phyloP scores from a whole-genome alignment of 2,888 invertebrate species.

The Epinotia bilunana region DNA sequence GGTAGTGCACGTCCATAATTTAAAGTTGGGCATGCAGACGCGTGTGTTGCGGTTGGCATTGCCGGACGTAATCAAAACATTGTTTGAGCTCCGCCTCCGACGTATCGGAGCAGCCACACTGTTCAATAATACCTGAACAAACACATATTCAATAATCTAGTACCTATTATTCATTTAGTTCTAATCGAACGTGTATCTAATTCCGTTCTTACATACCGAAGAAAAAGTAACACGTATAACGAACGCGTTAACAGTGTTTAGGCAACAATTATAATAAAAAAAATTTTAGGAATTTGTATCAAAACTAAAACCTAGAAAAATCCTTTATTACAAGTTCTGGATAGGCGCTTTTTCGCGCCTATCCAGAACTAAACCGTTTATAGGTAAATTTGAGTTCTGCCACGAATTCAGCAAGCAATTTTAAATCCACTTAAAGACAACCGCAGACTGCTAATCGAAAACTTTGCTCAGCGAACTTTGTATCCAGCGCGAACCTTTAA shows the following conservation, averaged over 20 bases:
- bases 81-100: conserved; percentile 10
- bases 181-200: no score
- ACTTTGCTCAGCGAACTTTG: conserved; percentile 71
- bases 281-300: background rate
- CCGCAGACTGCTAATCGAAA: conserved; percentile 81
- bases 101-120: background rate
- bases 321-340: background rate
- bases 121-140: background rate
- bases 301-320: background rate
- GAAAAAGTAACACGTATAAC: background rate
- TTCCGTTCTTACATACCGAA: no score
- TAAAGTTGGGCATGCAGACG: conserved; percentile 3
- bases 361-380: conserved; percentile 41
- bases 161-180: background rate
- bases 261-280: background rate
- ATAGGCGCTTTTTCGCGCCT: no score
- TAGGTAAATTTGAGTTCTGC: conserved; percentile 46
- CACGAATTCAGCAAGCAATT: conserved; percentile 77
- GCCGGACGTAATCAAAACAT: conserved; percentile 25
- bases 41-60: conserved; percentile 18
- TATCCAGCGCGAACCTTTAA: conserved; percentile 75
- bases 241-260: background rate
- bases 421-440: conserved; percentile 82
- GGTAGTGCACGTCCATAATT: conserved; percentile 1
- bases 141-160: background rate